Percentiles rank a stretch among this genome's conserved stretches.
These are phyloP conservation scores for Tryphoninae sp. DNA, from an alignment of 2,888 invertebrate genomes.

Conservation along the genomic window DNA sequence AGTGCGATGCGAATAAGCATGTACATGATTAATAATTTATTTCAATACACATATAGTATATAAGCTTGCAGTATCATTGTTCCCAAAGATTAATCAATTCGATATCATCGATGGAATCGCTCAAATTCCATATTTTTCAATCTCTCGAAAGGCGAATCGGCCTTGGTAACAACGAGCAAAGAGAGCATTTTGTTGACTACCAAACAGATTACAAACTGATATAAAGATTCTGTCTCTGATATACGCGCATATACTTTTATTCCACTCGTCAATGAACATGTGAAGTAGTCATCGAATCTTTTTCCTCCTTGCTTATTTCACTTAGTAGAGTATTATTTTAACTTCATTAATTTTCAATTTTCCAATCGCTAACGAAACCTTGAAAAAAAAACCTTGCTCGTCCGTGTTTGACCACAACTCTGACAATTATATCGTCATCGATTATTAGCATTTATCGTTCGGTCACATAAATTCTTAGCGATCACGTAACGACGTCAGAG, in stretches of 20 bases:
- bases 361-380: neutral
- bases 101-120: constrained; percentile 37
- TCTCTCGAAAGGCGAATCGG: constrained; percentile 4
- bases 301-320: neutral
- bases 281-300: neutral
- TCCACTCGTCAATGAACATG: neutral
- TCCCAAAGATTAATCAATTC: constrained; percentile 43
- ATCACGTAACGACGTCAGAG: neutral
- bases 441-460: neutral
- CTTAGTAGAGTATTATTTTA: neutral
- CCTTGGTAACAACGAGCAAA: neutral
- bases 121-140: constrained; percentile 42
- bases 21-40: constrained; percentile 35
- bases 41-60: constrained; percentile 24
- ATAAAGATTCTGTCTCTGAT: constrained; percentile 19
- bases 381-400: neutral
- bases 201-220: constrained; percentile 26
- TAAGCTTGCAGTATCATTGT: constrained; percentile 28
- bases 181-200: constrained; percentile 1
- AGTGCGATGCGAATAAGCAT: constrained; percentile 35
- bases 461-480: constrained; percentile 10
- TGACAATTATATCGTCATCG: neutral
- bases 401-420: neutral
- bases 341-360: neutral
- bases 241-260: neutral